phyloP scores from a whole-genome alignment of 2,797 vertebrate species.

The Poecilia gillii region DNA sequence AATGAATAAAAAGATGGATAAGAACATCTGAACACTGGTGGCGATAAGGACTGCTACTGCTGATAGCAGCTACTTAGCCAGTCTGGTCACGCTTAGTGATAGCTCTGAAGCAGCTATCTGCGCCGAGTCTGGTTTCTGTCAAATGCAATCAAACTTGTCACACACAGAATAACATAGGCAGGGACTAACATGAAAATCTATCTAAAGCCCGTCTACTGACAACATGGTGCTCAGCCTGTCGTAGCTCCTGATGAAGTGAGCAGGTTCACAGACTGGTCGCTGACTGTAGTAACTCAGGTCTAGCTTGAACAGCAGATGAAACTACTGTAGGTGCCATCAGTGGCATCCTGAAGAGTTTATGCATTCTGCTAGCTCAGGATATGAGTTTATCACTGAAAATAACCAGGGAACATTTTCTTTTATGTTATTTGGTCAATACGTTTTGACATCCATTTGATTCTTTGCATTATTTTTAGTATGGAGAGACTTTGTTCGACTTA shows the following conservation, averaged over 20 bases:
- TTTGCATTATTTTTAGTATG: background rate
- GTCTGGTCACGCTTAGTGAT: constrained; percentile 64
- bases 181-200: constrained; percentile 25
- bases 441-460: constrained; percentile 29
- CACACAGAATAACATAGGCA: constrained; percentile 26
- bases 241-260: background rate
- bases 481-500: constrained; percentile 74
- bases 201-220: constrained; percentile 17
- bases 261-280: background rate
- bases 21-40: constrained; percentile 60
- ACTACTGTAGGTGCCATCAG: background rate
- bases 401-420: constrained; percentile 13
- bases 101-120: constrained; percentile 74
- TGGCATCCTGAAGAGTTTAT: background rate
- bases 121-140: constrained; percentile 71
- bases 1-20: constrained; percentile 48
- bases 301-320: background rate
- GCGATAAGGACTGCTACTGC: constrained; percentile 69
- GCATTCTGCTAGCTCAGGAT: background rate
- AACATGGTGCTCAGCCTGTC: background rate
- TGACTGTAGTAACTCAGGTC: background rate
- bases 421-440: constrained; percentile 25
- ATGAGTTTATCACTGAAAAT: background rate
- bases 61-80: constrained; percentile 77
- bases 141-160: constrained; percentile 58